These are phyloP conservation scores for Thecocarcelia acutangulata DNA, from an alignment of 2,888 invertebrate species.

Conservation along the genomic window DNA sequence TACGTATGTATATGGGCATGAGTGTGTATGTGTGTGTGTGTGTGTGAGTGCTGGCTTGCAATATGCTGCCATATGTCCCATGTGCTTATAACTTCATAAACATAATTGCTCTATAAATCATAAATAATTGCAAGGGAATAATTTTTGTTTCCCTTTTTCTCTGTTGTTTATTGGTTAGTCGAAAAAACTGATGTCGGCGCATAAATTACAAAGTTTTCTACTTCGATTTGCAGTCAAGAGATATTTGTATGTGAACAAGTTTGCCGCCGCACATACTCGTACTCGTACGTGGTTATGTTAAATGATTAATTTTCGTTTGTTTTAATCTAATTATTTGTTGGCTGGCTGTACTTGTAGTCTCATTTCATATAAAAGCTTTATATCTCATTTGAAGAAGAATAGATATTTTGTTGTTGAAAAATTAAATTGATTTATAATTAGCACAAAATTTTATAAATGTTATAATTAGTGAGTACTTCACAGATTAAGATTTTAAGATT, in stretches of 20 bases:
- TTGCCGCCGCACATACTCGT: no score
- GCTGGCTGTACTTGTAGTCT: background rate
- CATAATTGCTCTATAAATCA: constrained; percentile 68
- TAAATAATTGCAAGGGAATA: constrained; percentile 66
- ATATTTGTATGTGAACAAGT: background rate
- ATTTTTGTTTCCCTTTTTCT: constrained; percentile 41
- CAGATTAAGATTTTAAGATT: background rate
- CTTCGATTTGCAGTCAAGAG: constrained; percentile 12
- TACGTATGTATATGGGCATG: no score
- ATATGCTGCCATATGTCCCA: constrained; percentile 65
- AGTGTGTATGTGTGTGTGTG: background rate
- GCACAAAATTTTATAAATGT: constrained; percentile 9
- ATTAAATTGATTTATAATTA: constrained; percentile 44
- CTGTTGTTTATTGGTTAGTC: background rate
- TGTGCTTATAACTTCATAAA: constrained; percentile 65
- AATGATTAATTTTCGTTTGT: constrained; percentile 51
- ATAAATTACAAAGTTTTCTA: constrained; percentile 59
- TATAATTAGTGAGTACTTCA: background rate
- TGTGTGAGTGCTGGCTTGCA: background rate
- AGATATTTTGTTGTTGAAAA: constrained; percentile 24
- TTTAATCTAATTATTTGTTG: constrained; percentile 47
- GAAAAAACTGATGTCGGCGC: constrained; percentile 11
- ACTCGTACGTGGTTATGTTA: constrained; percentile 21
- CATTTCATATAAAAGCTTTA: background rate
- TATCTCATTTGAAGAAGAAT: background rate